Conservation (phyloP, 2,797 vertebrate species). For the Potorous gilbertii region DNA sequence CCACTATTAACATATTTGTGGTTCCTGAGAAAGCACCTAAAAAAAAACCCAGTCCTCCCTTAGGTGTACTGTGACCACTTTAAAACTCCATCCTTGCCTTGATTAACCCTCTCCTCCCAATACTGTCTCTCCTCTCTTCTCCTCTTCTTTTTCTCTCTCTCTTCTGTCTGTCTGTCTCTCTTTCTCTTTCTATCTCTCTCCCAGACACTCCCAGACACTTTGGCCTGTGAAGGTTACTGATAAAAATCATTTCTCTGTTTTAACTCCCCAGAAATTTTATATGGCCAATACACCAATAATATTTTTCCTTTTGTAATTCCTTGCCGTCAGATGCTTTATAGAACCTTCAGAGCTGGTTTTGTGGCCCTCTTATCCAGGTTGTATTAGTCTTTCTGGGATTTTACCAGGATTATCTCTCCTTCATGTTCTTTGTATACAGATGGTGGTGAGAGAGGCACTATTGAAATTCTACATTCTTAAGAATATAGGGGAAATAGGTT, state of each 20-base stretch:
- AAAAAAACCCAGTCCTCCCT: background rate
- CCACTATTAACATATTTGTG: background rate
- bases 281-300: background rate
- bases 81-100: background rate
- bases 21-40: background rate
- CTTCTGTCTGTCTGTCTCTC: too few species aligned
- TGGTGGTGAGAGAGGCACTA: background rate
- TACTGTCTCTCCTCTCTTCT: too few species aligned
- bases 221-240: background rate
- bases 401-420: background rate
- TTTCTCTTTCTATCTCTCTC: too few species aligned
- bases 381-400: background rate
- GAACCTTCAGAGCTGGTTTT: background rate
- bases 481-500: background rate
- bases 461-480: background rate
- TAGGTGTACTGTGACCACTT: rapidly evolving
- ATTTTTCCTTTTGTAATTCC: background rate
- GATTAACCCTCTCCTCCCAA: background rate
- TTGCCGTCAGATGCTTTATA: background rate
- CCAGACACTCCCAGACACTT: background rate
- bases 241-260: background rate
- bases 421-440: background rate
- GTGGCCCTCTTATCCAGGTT: background rate
- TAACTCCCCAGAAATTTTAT: background rate
- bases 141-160: too few species aligned